These are phyloP conservation scores for Micromesistius poutassou DNA, from an alignment of 2,797 vertebrate genomes.

Conservation along the genomic window DNA sequence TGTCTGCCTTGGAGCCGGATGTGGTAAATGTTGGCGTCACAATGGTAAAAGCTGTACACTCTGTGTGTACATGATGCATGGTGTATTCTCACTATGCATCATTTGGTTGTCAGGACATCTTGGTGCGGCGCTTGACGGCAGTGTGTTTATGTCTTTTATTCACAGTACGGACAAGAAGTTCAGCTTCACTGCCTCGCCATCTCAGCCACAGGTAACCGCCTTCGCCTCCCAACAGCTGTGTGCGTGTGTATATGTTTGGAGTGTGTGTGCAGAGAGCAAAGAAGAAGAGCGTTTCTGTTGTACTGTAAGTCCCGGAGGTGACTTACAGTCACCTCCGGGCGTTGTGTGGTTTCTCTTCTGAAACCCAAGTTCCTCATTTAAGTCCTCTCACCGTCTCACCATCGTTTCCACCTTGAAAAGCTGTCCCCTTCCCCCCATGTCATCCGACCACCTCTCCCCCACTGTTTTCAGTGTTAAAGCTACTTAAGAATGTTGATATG, in stretches of 20 bases:
- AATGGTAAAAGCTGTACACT: no score
- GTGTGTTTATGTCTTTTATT: conserved; percentile 12
- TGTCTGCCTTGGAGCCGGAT: no score
- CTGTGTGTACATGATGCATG: no score
- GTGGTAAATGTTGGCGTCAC: no score
- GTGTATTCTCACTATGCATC: no score
- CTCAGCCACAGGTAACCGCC: conserved; percentile 89
- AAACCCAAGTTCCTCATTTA: background rate
- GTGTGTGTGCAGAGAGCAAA: background rate
- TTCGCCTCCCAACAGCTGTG: background rate
- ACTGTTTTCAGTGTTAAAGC: background rate
- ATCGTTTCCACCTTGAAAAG: background rate
- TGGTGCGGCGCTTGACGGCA: background rate
- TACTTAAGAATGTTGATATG: background rate
- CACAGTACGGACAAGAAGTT: conserved; percentile 83
- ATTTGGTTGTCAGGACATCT: no score
- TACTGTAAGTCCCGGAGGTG: background rate
- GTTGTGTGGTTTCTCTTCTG: background rate
- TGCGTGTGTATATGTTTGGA: background rate
- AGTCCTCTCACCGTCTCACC: background rate
- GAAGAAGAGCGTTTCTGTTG: background rate
- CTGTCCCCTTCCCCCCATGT: background rate
- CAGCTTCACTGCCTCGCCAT: conserved; percentile 90
- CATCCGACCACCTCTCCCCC: background rate
- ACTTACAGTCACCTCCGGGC: no score